phyloP scores from a whole-genome alignment of 2,113 vertebrate genomes.

The Shinisaurus crocodilurus region DNA sequence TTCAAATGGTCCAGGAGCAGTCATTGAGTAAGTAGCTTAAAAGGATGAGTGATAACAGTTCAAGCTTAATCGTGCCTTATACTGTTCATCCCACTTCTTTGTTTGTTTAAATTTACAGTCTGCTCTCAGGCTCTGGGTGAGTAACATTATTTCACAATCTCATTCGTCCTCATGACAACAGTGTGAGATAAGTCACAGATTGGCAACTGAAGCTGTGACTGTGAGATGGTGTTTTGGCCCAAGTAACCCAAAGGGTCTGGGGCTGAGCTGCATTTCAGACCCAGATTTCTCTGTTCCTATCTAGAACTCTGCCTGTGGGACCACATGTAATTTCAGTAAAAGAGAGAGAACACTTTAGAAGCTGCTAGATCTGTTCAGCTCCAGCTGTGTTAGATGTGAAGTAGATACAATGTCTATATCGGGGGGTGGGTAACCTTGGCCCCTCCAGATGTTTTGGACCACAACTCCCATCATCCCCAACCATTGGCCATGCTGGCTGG shows the following conservation, averaged over 20 bases:
- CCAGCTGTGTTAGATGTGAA: neutral
- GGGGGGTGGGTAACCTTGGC: too few species aligned
- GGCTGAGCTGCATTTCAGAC: neutral
- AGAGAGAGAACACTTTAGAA: neutral
- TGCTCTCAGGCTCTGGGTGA: neutral
- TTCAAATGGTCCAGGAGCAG: neutral
- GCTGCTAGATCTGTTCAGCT: neutral
- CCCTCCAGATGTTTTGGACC: too few species aligned
- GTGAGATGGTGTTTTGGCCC: neutral
- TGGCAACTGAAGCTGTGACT: neutral
- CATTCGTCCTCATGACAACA: neutral
- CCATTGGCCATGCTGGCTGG: too few species aligned
- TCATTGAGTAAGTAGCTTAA: neutral
- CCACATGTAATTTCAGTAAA: neutral
- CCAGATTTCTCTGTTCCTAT: neutral
- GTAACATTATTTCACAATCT: neutral
- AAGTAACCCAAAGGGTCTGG: neutral
- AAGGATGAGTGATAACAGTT: neutral
- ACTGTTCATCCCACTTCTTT: neutral
- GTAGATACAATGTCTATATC: fast-evolving
- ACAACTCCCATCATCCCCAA: too few species aligned
- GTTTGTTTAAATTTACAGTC: neutral
- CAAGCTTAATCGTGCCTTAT: neutral
- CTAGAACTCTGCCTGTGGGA: neutral
- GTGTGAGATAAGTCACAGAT: neutral